Base-by-base conservation (phyloP, 2,888 invertebrate species). In the Helobdella robusta region DNA sequence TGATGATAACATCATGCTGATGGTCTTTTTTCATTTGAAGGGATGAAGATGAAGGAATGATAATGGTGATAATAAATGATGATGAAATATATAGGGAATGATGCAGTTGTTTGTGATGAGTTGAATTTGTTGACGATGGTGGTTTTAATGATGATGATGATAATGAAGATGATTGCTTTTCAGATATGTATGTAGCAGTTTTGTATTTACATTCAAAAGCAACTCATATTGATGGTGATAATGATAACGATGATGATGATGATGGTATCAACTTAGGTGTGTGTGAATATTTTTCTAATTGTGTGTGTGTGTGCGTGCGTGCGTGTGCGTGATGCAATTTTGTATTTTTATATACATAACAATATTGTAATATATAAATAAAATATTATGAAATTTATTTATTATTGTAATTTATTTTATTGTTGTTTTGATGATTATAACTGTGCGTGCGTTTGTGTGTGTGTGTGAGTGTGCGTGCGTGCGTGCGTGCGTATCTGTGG, bases 291-390 rank as follows among this genome's bases (percentile, higher is more conserved):
- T 40, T 40, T n/a, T 40, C n/a, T 40, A n/a, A 15, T 40, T n/a
- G 50, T 50, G 50, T 50, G 50, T 50, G 50, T 50, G 50, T 50
- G 50, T 50, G 50, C n/a, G n/a, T n/a, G n/a, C n/a, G n/a, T n/a
- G n/a, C n/a, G n/a, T n/a, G n/a, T n/a, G n/a, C n/a, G n/a, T n/a
- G n/a, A n/a, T n/a, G n/a, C n/a, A n/a, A n/a, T n/a, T n/a, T n/a
- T n/a, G n/a, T n/a, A n/a, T n/a, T n/a, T n/a, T n/a, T n/a, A n/a
- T n/a, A n/a, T n/a, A n/a, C n/a, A n/a, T n/a, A n/a, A n/a, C n/a
- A n/a, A n/a, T n/a, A n/a, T n/a, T n/a, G n/a, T n/a, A n/a, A n/a
- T n/a, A n/a, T n/a, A n/a, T n/a, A n/a, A n/a, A n/a, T n/a, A n/a
- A n/a, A n/a, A n/a, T n/a, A n/a, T n/a, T n/a, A n/a, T n/a, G n/a